A percentile compares a stretch with the other conserved stretches of the same genome.
phyloP scores from a whole-genome alignment of 2,113 vertebrate genomes.

The Mystacornis crossleyi region DNA sequence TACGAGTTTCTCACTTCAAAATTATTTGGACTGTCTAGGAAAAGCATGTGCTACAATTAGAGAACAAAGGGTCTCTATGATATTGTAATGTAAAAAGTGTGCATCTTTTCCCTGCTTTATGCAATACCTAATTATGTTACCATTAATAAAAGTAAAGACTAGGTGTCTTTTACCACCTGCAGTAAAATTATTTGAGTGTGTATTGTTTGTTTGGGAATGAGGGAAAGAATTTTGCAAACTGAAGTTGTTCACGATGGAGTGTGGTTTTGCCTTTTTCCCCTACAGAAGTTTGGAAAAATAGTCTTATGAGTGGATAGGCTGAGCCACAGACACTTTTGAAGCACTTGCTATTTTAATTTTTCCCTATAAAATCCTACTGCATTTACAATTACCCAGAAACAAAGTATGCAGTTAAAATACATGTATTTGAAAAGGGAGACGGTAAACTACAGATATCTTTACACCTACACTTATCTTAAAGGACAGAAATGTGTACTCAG shows the following conservation, averaged over 20 bases:
- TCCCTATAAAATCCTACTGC: not conserved
- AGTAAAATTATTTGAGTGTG: not conserved
- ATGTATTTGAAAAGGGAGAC: not conserved
- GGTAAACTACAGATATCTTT: not conserved
- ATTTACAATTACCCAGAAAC: not conserved
- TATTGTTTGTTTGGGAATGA: not conserved
- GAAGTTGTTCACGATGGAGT: not conserved
- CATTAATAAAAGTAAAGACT: not conserved
- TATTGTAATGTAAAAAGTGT: fast-evolving
- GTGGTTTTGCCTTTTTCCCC: not conserved
- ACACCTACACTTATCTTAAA: not conserved
- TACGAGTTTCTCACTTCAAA: not conserved
- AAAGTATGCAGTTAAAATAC: not conserved
- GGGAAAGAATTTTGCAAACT: not conserved
- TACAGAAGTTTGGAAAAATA: not conserved
- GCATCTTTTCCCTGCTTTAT: not conserved
- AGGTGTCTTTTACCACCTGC: not conserved
- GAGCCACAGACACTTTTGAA: not conserved
- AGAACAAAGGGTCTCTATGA: not conserved
- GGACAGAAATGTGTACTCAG: not conserved
- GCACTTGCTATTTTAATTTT: not conserved
- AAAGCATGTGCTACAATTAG: not conserved
- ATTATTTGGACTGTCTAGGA: not conserved
- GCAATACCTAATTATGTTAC: not conserved
- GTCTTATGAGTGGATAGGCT: not conserved